These are phyloP conservation scores for Hydropsyche betteni DNA, from an alignment of 2,888 invertebrate genomes.

Conservation along the genomic window DNA sequence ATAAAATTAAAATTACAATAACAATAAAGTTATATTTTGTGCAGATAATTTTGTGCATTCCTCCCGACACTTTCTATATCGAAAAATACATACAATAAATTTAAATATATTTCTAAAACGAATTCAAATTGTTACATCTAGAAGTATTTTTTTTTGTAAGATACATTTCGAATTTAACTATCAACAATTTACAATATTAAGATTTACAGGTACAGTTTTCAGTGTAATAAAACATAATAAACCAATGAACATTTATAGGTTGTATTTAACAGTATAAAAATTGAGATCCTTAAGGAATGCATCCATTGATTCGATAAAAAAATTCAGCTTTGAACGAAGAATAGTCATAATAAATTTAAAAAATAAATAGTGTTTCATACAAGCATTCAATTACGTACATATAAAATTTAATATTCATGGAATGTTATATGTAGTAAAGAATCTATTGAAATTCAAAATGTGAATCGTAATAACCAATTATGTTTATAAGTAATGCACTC, in stretches of 20 bases:
- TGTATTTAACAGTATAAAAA: background rate
- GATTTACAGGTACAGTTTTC: no score
- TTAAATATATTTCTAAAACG: background rate
- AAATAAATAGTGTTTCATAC: no score
- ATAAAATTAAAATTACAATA: conserved; percentile 7
- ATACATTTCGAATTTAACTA: conserved; percentile 2
- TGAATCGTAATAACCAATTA: no score
- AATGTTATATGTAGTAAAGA: no score
- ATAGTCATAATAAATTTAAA: no score
- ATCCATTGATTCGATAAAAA: background rate
- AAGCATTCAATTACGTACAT: no score
- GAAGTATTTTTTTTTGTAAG: background rate
- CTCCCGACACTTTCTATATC: background rate
- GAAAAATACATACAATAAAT: background rate
- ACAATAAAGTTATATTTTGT: background rate
- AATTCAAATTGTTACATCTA: background rate
- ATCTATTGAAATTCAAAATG: no score
- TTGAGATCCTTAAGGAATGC: conserved; percentile 25
- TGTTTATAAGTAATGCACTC: no score
- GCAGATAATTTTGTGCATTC: conserved; percentile 10
- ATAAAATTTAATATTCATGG: no score
- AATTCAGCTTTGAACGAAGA: no score
- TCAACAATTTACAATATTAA: conserved; percentile 16
- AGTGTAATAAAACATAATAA: background rate
- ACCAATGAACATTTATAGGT: background rate